Conservation (phyloP, 2,888 invertebrate genomes). For the Lampropteryx suffumata region DNA sequence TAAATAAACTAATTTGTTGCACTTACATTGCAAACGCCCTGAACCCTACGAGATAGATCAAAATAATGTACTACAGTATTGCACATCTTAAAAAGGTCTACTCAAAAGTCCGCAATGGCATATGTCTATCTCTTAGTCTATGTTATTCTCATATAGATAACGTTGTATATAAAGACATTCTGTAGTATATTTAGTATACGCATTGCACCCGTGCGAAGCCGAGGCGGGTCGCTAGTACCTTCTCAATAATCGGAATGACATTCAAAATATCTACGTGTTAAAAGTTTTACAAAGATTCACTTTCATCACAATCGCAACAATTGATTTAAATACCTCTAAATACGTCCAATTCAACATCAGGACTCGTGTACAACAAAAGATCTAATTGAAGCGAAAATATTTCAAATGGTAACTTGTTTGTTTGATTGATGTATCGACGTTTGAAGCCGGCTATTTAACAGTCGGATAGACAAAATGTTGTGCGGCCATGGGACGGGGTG, state of each 20-base stretch:
- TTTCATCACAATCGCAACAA: constrained; percentile 43
- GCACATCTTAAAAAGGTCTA: no score
- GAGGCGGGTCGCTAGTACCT: no score
- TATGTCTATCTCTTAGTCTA: no score
- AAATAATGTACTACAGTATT: no score
- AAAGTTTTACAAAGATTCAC: constrained; percentile 49
- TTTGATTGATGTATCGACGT: constrained; percentile 81
- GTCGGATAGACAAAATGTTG: constrained; percentile 79
- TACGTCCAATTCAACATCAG: constrained; percentile 65
- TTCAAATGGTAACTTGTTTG: constrained; percentile 68
- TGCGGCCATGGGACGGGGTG: constrained; percentile 61
- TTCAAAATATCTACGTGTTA: constrained; percentile 20
- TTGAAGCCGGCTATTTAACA: constrained; percentile 75
- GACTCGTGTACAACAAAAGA: constrained; percentile 72
- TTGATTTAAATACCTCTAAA: constrained; percentile 26
- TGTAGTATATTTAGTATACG: no score
- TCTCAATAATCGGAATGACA: neutral
- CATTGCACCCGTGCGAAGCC: no score
- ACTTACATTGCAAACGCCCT: no score
- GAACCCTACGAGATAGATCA: no score
- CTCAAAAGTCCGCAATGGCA: no score
- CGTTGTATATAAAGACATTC: no score
- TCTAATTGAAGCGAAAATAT: constrained; percentile 79
- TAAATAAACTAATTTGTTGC: no score
- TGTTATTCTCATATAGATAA: no score